These are phyloP conservation scores for Cotesia congregata DNA, from an alignment of 2,888 invertebrate genomes.

Conservation along the genomic window DNA sequence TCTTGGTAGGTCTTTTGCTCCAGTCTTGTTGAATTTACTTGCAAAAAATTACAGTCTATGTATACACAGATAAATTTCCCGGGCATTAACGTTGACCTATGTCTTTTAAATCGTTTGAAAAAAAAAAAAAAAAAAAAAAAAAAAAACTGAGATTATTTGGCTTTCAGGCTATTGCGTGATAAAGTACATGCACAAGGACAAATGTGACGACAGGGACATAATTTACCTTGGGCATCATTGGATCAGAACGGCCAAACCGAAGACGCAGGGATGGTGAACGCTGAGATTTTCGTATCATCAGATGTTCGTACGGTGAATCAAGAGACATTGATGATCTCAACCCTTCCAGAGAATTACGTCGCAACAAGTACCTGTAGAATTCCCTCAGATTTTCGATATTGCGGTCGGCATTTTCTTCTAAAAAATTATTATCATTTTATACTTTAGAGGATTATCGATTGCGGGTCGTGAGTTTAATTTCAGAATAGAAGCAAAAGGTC, in stretches of 20 bases:
- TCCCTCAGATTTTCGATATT: constrained; percentile 55
- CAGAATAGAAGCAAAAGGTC: too few species aligned
- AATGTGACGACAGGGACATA: constrained; percentile 6
- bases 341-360: constrained; percentile 53
- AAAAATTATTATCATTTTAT: background rate
- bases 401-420: constrained; percentile 53
- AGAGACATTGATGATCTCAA: constrained; percentile 46
- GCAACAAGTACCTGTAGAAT: constrained; percentile 55
- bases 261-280: constrained; percentile 63
- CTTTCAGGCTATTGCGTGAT: constrained; percentile 7
- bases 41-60: background rate
- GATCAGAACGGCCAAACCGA: constrained; percentile 63
- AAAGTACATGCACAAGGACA: background rate
- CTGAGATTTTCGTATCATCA: constrained; percentile 63
- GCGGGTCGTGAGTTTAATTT: too few species aligned
- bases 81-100: background rate
- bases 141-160: background rate
- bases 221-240: constrained; percentile 52
- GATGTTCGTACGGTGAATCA: constrained; percentile 54
- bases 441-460: too few species aligned
- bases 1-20: background rate
- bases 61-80: constrained; percentile 19
- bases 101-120: constrained; percentile 15
- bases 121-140: background rate
- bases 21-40: constrained; percentile 1